Evolutionary conservation across 1,140 invertebrate genomes (phyloP), one percentile per base, ranked within the genome.

Genomic region (Argopecten irradians): DNA sequence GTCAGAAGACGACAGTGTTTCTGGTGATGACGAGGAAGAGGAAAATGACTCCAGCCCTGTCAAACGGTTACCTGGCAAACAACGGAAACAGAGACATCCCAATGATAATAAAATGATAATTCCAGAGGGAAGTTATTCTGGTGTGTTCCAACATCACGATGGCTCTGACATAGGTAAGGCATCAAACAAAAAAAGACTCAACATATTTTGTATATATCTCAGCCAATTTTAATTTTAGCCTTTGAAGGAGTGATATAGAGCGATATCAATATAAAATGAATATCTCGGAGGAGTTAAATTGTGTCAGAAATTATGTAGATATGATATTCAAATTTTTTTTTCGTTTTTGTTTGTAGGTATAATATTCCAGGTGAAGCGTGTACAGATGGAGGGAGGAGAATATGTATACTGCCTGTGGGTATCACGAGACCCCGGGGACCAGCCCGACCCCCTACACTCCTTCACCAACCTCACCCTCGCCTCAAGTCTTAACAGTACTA

Each of bases 401-500:
- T 43, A 91, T 33, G 92, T 96, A 33, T 96, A 96, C 90, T 96
- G 96, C 90, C 93, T 96, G 91, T 96, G 96, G 96, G 94, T 96
- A 34, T 96, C 96, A 28, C 94, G 96, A 22, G 96, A 96, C 90
- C 95, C 96, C 0, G 95, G 96, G 84, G 95, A 96, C 35, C 92
- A 94, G 9, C 93, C 90, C 0, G 95, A 95, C 82, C 90, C 92
- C n/a, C 90, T 89, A 16, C 92, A 93, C 35, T 93, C 94, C 16
- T 93, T 91, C 19, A 94, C 91, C 28, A 93, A 95, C 86, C 92
- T 96, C 8, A 96, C 96, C n/a, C 90, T 96, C 43, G 95, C 95
- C 3, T 96, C 96, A 34, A 96, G 95, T 46, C 84, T 89, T 34
- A 95, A 96, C 93, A 96, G 93, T 86, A 95, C 96, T n/a, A 90